These are phyloP conservation scores for Branchinecta sandiegonensis DNA, from an alignment of 2,888 invertebrate genomes.

Conservation along the genomic window DNA sequence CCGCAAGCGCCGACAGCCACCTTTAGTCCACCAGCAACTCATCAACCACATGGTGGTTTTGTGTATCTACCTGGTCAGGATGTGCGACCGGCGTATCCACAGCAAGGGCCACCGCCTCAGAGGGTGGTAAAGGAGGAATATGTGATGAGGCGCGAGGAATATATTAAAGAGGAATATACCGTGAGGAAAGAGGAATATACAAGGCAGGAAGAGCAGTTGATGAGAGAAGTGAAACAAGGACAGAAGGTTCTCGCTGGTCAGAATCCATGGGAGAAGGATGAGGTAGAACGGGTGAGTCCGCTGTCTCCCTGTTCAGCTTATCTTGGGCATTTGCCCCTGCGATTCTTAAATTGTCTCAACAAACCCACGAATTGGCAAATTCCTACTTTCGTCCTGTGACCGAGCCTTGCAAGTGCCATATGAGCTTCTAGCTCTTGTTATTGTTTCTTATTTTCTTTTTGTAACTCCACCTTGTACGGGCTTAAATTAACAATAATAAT, in stretches of 20 bases:
- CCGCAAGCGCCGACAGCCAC: conserved; percentile 22
- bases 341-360: too few relatives aligned
- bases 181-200: conserved; percentile 10
- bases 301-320: too few relatives aligned
- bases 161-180: too few relatives aligned
- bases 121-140: conserved; percentile 36
- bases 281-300: conserved; percentile 53
- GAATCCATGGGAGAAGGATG: conserved; percentile 88
- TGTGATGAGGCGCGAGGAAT: background rate
- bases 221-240: conserved; percentile 17
- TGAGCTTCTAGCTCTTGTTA: too few relatives aligned
- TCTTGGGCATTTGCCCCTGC: too few relatives aligned
- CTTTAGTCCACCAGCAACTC: conserved; percentile 4
- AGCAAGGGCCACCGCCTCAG: conserved; percentile 56
- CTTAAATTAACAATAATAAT: too few relatives aligned
- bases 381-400: too few relatives aligned
- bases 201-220: conserved; percentile 17
- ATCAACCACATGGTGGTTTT: background rate
- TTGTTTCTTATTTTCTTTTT: too few relatives aligned
- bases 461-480: too few relatives aligned
- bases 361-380: too few relatives aligned
- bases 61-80: background rate
- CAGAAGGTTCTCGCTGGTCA: conserved; percentile 30
- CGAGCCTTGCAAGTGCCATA: too few relatives aligned
- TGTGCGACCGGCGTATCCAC: conserved; percentile 47